Base-by-base conservation (phyloP, 1,140 invertebrate genomes). In the Drosophila persimilis region DNA sequence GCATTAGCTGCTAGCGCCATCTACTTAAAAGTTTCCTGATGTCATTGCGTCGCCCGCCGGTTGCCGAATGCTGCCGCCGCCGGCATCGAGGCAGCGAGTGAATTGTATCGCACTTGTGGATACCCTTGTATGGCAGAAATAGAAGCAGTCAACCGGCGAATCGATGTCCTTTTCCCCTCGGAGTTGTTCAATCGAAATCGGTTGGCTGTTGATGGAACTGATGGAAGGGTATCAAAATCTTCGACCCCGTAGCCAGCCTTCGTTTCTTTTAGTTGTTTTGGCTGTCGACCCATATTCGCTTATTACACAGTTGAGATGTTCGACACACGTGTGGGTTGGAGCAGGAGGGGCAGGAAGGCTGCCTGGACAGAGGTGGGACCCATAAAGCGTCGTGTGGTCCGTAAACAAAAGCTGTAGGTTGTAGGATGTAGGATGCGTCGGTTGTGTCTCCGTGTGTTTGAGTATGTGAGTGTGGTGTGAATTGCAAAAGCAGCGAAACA, bases 351-450 rank as follows among this genome's bases (percentile, higher is more conserved):
- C 5, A 35, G 8, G 29, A 53, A 53, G 43, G 5, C 35, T 39
- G 35, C 11, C 35, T 39, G n/a, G 39, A 45, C 51, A 50, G 46
- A 48, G 57, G 69, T 63, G 52, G 35, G 56, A 70, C 46, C 55
- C 65, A 64, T 81, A 67, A 86, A 86, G 67, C 70, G 83, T 67
- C 65, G 43, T 81, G 74, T 53, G 67, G 64, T 72, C 52, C 81
- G 81, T 75, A 86, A 81, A 86, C 83, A 88, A 53, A 57, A 48
- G 44, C 71, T 55, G 60, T 45, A 20, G 20, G 20, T 2, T 20
- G 20, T 20, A 20, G 20, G 20, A 20, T 20, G 20, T 20, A 53
- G 56, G 71, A 75, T 52, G 45, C 67, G 63, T 46, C 13, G 59
- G 3, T 45, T 72, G 46, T 45, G 20, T 47, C n/a, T 61, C 46